These are phyloP conservation scores for Phalacrocorax brasilianus DNA, from an alignment of 2,113 vertebrate genomes.

Conservation along the genomic window DNA sequence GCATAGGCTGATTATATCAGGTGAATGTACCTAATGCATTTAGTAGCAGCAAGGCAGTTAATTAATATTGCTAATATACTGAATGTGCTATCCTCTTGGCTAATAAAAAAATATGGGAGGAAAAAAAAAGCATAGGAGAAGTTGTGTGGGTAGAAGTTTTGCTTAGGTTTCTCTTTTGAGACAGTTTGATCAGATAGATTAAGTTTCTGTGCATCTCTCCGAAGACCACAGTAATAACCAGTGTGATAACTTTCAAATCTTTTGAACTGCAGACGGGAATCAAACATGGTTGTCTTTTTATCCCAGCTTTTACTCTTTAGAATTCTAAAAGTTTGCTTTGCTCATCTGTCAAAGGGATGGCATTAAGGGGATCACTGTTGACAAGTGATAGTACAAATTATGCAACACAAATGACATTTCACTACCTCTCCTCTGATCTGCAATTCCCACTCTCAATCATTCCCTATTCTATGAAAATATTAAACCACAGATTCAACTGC, in stretches of 20 bases:
- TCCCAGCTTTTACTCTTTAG: constrained; percentile 72
- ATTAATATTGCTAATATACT: constrained; percentile 5
- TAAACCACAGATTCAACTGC: constrained; percentile 41
- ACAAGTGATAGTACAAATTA: constrained; percentile 82
- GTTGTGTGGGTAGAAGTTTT: constrained; percentile 64
- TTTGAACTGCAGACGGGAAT: constrained; percentile 73
- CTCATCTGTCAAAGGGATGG: constrained; percentile 74
- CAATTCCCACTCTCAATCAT: constrained; percentile 73
- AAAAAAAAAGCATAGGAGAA: neutral
- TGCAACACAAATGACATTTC: constrained; percentile 80
- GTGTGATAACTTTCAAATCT: constrained; percentile 79
- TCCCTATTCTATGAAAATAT: constrained; percentile 66
- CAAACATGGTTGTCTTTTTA: constrained; percentile 74
- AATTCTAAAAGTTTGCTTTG: constrained; percentile 71
- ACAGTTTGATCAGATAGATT: constrained; percentile 76
- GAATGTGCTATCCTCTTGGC: neutral
- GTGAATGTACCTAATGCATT: neutral
- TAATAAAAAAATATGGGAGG: constrained; percentile 2
- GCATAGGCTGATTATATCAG: neutral
- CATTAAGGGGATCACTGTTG: constrained; percentile 80
- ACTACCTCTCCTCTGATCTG: constrained; percentile 73
- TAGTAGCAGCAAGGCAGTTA: constrained; percentile 41
- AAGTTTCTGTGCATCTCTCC: constrained; percentile 74
- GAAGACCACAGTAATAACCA: constrained; percentile 73
- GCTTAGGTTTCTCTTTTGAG: constrained; percentile 71